phyloP scores from a whole-genome alignment of 2,113 vertebrate genomes.

The Gobio gobio region DNA sequence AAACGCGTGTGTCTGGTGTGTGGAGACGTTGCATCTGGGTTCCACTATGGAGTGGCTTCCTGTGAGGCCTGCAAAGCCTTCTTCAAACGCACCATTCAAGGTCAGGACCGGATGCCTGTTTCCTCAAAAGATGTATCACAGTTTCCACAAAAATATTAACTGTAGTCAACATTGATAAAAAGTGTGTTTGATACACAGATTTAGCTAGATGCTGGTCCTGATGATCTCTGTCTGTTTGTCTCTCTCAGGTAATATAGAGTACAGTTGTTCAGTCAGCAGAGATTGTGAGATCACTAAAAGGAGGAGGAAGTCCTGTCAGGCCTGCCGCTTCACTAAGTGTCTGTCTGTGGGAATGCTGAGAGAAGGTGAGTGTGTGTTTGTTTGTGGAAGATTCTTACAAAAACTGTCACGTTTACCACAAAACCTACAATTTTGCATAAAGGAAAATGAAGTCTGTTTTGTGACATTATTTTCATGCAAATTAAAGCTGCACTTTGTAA shows the following conservation, averaged over 20 bases:
- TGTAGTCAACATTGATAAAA: no score
- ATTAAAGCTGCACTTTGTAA: no score
- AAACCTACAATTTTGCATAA: not conserved
- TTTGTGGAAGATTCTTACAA: not conserved
- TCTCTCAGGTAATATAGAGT: conserved; percentile 75
- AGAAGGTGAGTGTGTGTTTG: conserved; percentile 71
- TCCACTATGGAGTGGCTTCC: conserved; percentile 79
- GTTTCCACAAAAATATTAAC: not conserved
- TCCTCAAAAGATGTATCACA: not conserved
- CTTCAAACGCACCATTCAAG: conserved; percentile 81
- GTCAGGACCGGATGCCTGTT: conserved; percentile 49
- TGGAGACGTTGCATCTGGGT: conserved; percentile 76
- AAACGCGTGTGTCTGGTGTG: conserved; percentile 80
- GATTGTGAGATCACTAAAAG: conserved; percentile 80
- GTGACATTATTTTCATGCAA: no score
- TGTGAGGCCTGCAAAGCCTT: conserved; percentile 81
- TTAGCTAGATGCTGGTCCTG: not conserved
- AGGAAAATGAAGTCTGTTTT: not conserved
- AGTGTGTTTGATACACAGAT: not conserved
- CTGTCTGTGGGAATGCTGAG: conserved; percentile 77
- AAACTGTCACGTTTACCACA: not conserved
- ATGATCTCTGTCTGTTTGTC: not conserved
- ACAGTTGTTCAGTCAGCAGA: conserved; percentile 76
- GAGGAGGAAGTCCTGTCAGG: conserved; percentile 79
- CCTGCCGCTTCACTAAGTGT: conserved; percentile 78